These are phyloP conservation scores for Brachyopa scutellaris DNA, from an alignment of 2,888 invertebrate species.

Conservation along the genomic window DNA sequence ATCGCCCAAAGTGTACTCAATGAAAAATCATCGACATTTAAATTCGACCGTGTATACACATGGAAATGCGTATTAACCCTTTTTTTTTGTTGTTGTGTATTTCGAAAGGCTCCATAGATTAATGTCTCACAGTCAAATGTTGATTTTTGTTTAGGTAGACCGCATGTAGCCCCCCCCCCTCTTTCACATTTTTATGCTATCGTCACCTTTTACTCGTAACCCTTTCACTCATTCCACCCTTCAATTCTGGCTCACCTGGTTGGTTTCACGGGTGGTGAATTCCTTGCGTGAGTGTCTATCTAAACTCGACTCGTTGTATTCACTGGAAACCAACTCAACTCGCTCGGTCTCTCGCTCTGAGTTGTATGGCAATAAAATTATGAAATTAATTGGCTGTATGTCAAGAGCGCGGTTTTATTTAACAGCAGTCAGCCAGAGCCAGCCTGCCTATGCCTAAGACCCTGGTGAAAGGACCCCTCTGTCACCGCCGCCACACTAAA, in stretches of 20 bases:
- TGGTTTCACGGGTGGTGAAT: slow-evolving; percentile 41
- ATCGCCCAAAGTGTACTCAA: slow-evolving; percentile 70
- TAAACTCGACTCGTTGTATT: slow-evolving; percentile 37
- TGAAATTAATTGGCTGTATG: slow-evolving; percentile 69
- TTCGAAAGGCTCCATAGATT: slow-evolving; percentile 40
- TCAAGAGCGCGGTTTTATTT: slow-evolving; percentile 60
- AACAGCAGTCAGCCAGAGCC: not conserved
- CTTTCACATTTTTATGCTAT: slow-evolving; percentile 58
- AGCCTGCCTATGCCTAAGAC: not conserved
- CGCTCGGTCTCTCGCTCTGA: not conserved
- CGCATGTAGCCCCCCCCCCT: slow-evolving; percentile 37
- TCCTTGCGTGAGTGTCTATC: slow-evolving; percentile 63
- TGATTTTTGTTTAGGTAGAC: slow-evolving; percentile 71
- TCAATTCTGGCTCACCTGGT: slow-evolving; percentile 33
- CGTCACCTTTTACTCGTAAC: slow-evolving; percentile 71
- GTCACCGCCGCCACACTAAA: not conserved
- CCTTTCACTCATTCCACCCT: slow-evolving; percentile 51
- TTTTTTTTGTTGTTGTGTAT: too few species aligned
- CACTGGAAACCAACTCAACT: not conserved
- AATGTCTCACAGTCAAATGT: slow-evolving; percentile 55
- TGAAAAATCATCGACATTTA: slow-evolving; percentile 71
- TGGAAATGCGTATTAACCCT: too few species aligned
- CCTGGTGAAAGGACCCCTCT: not conserved
- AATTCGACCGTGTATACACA: slow-evolving; percentile 36
- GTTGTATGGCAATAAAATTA: slow-evolving; percentile 62